Conservation (phyloP, 2,888 invertebrate genomes). For the Cecidostiba fungosa region DNA sequence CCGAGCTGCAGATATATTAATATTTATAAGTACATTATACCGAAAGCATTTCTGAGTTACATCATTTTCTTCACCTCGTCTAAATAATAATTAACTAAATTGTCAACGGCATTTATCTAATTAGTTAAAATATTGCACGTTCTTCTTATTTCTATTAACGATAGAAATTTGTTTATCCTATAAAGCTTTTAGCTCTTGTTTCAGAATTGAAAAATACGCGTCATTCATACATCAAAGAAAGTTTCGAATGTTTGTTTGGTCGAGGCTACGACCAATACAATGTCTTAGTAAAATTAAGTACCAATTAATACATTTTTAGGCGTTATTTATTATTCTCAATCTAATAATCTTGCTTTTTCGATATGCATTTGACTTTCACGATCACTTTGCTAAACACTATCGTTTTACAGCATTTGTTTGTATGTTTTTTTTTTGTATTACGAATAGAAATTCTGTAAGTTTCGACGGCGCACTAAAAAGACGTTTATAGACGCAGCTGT, state of each 20-base stretch:
- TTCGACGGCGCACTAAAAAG: slow-evolving; percentile 55
- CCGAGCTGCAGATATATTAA: slow-evolving; percentile 29
- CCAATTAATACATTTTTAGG: slow-evolving; percentile 59
- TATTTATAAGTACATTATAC: slow-evolving; percentile 29
- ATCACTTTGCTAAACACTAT: slow-evolving; percentile 50
- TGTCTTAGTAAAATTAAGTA: slow-evolving; percentile 35
- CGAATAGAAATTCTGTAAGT: slow-evolving; percentile 60
- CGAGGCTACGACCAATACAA: slow-evolving; percentile 16
- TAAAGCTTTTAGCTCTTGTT: slow-evolving; percentile 23
- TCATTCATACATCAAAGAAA: slow-evolving; percentile 25
- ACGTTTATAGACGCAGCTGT: slow-evolving; percentile 40
- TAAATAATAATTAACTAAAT: slow-evolving; percentile 50
- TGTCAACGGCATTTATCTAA: slow-evolving; percentile 39
- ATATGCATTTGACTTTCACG: slow-evolving; percentile 64
- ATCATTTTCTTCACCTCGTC: slow-evolving; percentile 17
- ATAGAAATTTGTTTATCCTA: slow-evolving; percentile 36
- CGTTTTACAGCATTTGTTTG: slow-evolving; percentile 22
- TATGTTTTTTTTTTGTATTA: slow-evolving; percentile 32
- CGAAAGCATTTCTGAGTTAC: slow-evolving; percentile 16
- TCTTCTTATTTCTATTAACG: slow-evolving; percentile 12
- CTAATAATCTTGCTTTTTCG: slow-evolving; percentile 53
- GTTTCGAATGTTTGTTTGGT: slow-evolving; percentile 13
- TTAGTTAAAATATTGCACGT: slow-evolving; percentile 61
- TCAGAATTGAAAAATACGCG: slow-evolving; percentile 29
- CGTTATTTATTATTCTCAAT: slow-evolving; percentile 49